Base-by-base conservation (phyloP, 2,797 vertebrate species). In the Anguilla obscura region DNA sequence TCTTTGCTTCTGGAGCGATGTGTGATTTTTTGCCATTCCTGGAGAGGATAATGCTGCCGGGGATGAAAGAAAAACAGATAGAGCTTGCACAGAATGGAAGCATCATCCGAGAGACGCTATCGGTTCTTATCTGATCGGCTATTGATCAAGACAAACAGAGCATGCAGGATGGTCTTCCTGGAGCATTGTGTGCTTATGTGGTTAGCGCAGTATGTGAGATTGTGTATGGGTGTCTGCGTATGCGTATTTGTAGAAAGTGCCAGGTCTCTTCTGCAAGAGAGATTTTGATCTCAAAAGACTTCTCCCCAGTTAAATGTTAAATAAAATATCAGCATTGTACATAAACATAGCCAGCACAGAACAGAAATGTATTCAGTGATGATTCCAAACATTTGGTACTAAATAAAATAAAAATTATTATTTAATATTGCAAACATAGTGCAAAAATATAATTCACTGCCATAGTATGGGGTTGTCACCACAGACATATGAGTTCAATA, bases 81-180 rank as follows among this genome's bases (percentile, higher is more conserved):
- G 79, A 48, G 63, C 69, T 87, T 87, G 36, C 80, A 84, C 86
- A 50, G 52, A 18, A n/a, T 3, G 33, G 82, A 74, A 48, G 0
- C 56, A 84, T 45, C 48, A 2, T 30, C 69, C 91, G 89, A 76
- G 87, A 90, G 89, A 86, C 85, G 83, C 83, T 87, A 24, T 80
- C 9, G 56, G 14, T 60, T 90, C 91, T 92, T 91, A 92, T 93
- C 91, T 93, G 90, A 90, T 90, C 87, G 88, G 84, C 90, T 40
- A 33, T 30, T 82, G 87, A 89, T 87, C 84, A 85, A 91, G 89
- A 92, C 88, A 90, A 93, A 92, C 88, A 89, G 52, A 83, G 24
- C 30, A 71, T 33, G 18, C 33, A 69, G 54, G 74, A 80, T 86
- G 66, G 79, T 85, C 88, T 89, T 52, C 40, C 85, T 54, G 66